Evolutionary conservation across 2,113 vertebrate species (phyloP).

Genomic region (Calidris pygmaea): DNA sequence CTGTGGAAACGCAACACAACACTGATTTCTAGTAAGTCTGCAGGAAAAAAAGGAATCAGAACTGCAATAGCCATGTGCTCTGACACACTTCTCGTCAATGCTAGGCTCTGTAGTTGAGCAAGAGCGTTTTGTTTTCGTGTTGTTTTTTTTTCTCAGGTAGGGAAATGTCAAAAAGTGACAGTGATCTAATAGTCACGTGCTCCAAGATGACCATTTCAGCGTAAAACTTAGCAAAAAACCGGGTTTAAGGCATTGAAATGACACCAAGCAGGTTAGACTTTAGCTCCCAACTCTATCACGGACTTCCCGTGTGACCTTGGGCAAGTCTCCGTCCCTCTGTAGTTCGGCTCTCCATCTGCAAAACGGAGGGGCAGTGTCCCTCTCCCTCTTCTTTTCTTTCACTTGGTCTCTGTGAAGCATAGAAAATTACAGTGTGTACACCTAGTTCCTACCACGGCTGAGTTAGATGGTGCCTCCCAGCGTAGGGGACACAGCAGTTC

Average conservation of each 20-base stretch:
- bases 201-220: background rate
- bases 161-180: background rate
- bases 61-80: background rate
- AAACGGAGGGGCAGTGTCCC: background rate
- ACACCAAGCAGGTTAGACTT: background rate
- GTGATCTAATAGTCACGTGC: background rate
- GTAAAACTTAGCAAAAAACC: background rate
- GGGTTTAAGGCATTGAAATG: background rate
- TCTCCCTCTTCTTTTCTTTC: background rate
- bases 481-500: background rate
- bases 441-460: background rate
- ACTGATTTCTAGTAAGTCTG: background rate
- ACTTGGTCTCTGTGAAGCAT: background rate
- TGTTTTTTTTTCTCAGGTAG: background rate
- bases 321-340: background rate
- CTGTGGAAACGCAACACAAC: background rate
- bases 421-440: background rate
- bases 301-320: conserved; percentile 63
- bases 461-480: background rate
- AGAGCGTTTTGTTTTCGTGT: background rate
- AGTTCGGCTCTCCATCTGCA: background rate
- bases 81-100: background rate
- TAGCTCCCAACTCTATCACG: background rate
- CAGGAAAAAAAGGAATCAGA: background rate
- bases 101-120: background rate